Percentiles rank a stretch among this genome's conserved stretches.
Evolutionary conservation across 1,140 invertebrate species (phyloP).

Genomic region (Lasioglossum albipes): DNA sequence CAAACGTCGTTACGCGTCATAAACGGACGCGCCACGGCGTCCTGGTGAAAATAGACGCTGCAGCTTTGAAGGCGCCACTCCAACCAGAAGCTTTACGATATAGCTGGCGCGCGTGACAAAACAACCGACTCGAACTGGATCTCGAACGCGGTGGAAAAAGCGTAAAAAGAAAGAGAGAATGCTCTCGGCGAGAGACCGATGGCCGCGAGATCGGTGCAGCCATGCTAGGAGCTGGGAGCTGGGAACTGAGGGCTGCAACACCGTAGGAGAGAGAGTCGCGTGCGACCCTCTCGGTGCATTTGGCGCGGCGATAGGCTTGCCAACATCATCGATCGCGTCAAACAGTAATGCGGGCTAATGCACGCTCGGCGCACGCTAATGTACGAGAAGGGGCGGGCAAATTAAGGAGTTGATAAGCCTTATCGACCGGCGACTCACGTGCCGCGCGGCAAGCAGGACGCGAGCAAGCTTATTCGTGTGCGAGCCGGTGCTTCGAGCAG

Average conservation of each 20-base stretch:
- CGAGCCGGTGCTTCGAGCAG: not conserved
- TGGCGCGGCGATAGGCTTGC: slow-evolving; percentile 25
- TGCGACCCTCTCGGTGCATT: not conserved
- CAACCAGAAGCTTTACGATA: not conserved
- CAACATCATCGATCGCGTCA: slow-evolving; percentile 65
- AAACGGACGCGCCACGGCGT: not conserved
- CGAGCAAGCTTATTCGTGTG: not conserved
- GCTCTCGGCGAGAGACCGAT: too few species aligned
- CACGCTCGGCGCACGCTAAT: slow-evolving; percentile 57
- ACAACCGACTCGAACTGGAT: not conserved
- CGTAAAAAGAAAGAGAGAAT: not conserved
- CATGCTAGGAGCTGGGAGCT: too few species aligned
- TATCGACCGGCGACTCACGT: slow-evolving; percentile 54
- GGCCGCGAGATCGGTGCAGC: too few species aligned
- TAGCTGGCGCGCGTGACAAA: too few species aligned
- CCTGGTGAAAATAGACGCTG: not conserved
- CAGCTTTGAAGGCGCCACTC: not conserved
- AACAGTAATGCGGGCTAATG: slow-evolving; percentile 65
- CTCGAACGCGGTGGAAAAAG: not conserved
- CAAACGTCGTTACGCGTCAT: not conserved
- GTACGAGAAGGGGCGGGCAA: slow-evolving; percentile 48
- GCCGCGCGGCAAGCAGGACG: not conserved
- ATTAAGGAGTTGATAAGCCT: slow-evolving; percentile 67
- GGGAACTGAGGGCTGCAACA: too few species aligned
- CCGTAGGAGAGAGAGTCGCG: not conserved